Percentiles rank a stretch among this genome's conserved stretches.
phyloP scores from a whole-genome alignment of 2,888 invertebrate species.

The Pasiphila rectangulata region DNA sequence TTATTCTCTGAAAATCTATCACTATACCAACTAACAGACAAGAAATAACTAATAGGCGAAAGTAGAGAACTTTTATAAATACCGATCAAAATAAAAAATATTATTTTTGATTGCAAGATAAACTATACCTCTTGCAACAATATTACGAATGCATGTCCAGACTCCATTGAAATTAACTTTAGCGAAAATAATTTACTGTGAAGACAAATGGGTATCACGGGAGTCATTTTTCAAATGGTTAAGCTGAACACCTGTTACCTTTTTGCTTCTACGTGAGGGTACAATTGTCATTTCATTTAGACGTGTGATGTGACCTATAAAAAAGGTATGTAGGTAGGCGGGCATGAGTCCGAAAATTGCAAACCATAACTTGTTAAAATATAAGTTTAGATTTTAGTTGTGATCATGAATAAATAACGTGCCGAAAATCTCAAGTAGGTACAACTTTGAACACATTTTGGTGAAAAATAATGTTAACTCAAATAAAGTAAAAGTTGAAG shows the following conservation, averaged over 20 bases:
- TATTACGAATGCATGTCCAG: slow-evolving; percentile 17
- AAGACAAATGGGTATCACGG: slow-evolving; percentile 38
- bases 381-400: slow-evolving; percentile 1
- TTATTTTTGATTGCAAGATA: too few relatives aligned
- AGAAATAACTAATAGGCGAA: too few relatives aligned
- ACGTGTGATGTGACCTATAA: slow-evolving; percentile 35
- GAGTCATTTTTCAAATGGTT: slow-evolving; percentile 46
- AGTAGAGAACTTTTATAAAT: background rate
- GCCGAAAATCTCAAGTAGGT: background rate
- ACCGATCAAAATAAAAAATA: background rate
- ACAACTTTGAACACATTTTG: slow-evolving; percentile 1
- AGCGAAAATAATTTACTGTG: slow-evolving; percentile 40
- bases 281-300: slow-evolving; percentile 53
- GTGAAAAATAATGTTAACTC: slow-evolving; percentile 4
- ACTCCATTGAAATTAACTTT: slow-evolving; percentile 27
- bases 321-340: background rate
- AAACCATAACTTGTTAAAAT: background rate
- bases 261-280: slow-evolving; percentile 38
- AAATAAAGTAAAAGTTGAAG: slow-evolving; percentile 8
- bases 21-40: slow-evolving; percentile 25
- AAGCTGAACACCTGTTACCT: slow-evolving; percentile 56
- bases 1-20: slow-evolving; percentile 26
- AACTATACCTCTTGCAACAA: too few relatives aligned
- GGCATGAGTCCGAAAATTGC: background rate
- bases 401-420: slow-evolving; percentile 1